These are phyloP conservation scores for Marisa cornuarietis DNA, from an alignment of 1,140 invertebrate genomes.

Conservation along the genomic window DNA sequence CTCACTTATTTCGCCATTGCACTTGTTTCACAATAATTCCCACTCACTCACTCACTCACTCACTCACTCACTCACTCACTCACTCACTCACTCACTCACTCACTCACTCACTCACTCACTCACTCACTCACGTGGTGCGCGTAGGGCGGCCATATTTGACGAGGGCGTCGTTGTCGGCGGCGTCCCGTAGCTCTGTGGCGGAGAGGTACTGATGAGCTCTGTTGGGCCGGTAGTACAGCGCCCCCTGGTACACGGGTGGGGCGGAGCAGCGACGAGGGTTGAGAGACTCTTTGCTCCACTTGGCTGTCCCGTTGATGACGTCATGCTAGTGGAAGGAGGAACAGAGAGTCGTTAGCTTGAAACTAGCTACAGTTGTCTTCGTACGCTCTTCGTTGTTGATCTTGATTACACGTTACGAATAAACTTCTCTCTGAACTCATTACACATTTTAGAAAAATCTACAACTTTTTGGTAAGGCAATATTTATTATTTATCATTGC, in stretches of 20 bases:
- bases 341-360: too few relatives aligned
- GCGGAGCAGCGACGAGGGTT: too few relatives aligned
- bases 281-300: background rate
- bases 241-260: slow-evolving; percentile 21
- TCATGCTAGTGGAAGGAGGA: slow-evolving; percentile 10
- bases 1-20: too few relatives aligned
- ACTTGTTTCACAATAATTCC: too few relatives aligned
- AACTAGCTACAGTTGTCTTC: background rate
- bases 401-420: background rate
- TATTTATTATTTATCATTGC: too few relatives aligned
- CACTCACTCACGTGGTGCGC: slow-evolving; percentile 44
- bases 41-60: too few relatives aligned
- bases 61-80: too few relatives aligned
- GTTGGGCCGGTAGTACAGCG: slow-evolving; percentile 44
- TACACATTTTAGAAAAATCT: background rate
- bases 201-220: slow-evolving; percentile 50
- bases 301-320: background rate
- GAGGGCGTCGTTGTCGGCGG: slow-evolving; percentile 31
- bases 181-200: slow-evolving; percentile 43
- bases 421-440: background rate
- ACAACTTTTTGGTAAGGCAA: too few relatives aligned
- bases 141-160: slow-evolving; percentile 48
- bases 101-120: too few relatives aligned
- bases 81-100: too few relatives aligned
- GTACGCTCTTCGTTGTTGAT: background rate